Evolutionary conservation across 2,888 invertebrate species (phyloP), one percentile per base, ranked within the genome.

Genomic region (Lymantria dispar): DNA sequence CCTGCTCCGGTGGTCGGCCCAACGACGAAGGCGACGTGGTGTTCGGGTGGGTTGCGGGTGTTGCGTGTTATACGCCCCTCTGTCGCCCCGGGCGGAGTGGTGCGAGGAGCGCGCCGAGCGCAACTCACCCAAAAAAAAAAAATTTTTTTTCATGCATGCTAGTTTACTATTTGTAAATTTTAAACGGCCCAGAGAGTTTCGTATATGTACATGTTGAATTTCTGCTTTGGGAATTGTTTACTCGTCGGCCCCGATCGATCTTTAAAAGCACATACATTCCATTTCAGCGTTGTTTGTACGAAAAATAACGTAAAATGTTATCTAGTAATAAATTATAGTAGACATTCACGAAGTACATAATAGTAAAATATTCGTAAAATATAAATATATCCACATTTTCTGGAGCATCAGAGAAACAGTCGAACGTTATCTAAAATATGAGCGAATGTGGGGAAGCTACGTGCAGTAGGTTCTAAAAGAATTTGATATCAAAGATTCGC

Each of bases 391-490:
- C 83, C 80, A 69, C 74, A 82, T 79, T 81, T 72, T 70, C 70
- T 72, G 61, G 68, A 72, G 69, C 64, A 61, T 71, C 63, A 66
- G 68, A 77, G 78, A 73, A 84, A 82, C 80, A 86, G 81, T 83
- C 80, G 82, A 87, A 87, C 74, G 78, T 79, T 87, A 86, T 86
- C 84, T 86, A 78, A 85, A 85, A 85, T 87, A 87, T 84, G 85
- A 85, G 83, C 77, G 78, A 80, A 81, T 81, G 76, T 66, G 76
- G 70, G 74, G 72, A 59, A 62, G 68, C 67, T 83, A 84, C 83
- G 85, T 88, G 87, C 78, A 85, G 83, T 80, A 72, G 77, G 78
- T 72, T 83, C 82, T 84, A 72, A 87, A 87, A 83, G 85, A 87
- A 87, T 87, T 87, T 85, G 80, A 84, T 88, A 87, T 86, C 83